Evolutionary conservation across 2,888 invertebrate genomes (phyloP), one percentile per base, ranked within the genome.

Genomic region (Archips crataeganus): DNA sequence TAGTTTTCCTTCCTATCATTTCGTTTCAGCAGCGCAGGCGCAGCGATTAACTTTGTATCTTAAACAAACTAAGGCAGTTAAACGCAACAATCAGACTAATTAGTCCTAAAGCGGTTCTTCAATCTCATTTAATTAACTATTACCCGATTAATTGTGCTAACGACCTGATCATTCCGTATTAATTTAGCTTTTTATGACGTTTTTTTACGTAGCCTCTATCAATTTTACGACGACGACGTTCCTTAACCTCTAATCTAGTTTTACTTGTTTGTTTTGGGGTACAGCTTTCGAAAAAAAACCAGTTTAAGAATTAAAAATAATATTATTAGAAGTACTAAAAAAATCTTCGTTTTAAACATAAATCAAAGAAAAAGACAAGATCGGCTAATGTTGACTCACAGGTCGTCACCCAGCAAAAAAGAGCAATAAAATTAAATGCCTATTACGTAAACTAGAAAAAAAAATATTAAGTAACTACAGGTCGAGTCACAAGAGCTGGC

Each of bases 221-320:
- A 10, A 36, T 73, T 70, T 74, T 74, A 74, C 63, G 65, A 64
- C 51, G 47, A 49, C 15, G 36, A 15, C 59, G 71, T 63, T 23
- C 59, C 32, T 69, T 60, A 45, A 75, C 63, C 75, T 72, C 49
- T 67, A 59, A 34, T 61, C 72, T 61, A 61, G 69, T 75, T 69
- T 45, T 32, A 60, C 60, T 51, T 47, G 62, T 67, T 67, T 51
- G 0, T 51, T 67, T 59, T 32, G 34, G 57, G 32, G 62, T 63
- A 51, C 64, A 9, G 13, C 15, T 51, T 8, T 15, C 39, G 6
- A 39, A 39, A 39, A 39, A 5, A 39, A 39, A 39, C 3, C 39
- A 5, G 4, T 39, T 39, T 39, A 6, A 39, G 23, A 23, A 23
- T 23, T 23, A 23, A 23, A 23, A 23, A 23, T 23, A 23, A 23